Evolutionary conservation across 2,797 vertebrate genomes (phyloP), one percentile per base, ranked within the genome.

Genomic region (Lagorchestes hirsutus): DNA sequence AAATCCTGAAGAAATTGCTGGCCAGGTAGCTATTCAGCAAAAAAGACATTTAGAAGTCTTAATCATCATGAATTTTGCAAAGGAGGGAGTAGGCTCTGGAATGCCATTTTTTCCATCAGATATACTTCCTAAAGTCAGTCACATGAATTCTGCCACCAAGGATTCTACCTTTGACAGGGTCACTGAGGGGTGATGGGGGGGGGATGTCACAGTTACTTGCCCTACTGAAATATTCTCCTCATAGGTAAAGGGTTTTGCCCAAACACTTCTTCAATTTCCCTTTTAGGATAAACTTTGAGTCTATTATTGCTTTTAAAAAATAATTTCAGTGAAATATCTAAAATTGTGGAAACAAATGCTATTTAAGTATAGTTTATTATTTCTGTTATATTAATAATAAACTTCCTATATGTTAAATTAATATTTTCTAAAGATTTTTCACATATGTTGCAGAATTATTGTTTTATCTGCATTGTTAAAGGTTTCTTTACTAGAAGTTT

Each of bases 1-100:
- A 34, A 95, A 96, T 93, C 56, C 91, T 6, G 93, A 24, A 87
- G 62, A 56, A 90, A 28, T 93, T 93, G 59, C 87, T 93, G 58
- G 0, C 0, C 0, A 3, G 0, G 24, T 3, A n/a, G 8, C 52
- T 97, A 96, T 93, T 92, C 40, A 93, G 90, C 93, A 94, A 31
- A 94, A 13, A 74, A 91, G 40, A 22, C 94, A 12, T 94, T 2
- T 9, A 97, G 59, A 90, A 55, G 57, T 82, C 16, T 46, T 46
- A 46, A 82, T 82, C 40, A 82, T 82, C 9, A 82, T 82, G 40
- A 82, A 46, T 82, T 46, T 82, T 82, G 27, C 22, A 27, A 82
- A 82, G 74, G 9, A 46, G 8, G 74, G 9, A 82, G 22, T 46
- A 27, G 18, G 3, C 18, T 74, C 74, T 82, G 74, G 74, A 46